phyloP scores from a whole-genome alignment of 1,140 invertebrate genomes.

The Aplysia californica region DNA sequence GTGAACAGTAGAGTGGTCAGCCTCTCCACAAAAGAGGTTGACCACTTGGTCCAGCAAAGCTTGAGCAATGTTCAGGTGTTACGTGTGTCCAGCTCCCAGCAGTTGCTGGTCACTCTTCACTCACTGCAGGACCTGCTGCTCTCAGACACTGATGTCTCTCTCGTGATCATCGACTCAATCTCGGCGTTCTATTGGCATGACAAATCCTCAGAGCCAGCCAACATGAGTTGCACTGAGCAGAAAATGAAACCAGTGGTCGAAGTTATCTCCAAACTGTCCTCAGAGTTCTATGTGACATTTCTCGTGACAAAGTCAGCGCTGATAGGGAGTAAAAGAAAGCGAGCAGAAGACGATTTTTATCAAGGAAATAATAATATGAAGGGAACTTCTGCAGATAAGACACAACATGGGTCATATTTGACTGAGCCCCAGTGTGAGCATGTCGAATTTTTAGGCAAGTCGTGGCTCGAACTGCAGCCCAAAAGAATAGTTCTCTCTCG shows the following conservation, averaged over 20 bases:
- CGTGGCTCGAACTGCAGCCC: background rate
- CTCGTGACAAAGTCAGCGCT: background rate
- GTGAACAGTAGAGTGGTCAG: too few relatives aligned
- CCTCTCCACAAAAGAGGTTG: background rate
- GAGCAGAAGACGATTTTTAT: background rate
- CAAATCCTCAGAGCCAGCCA: background rate
- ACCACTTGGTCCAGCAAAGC: background rate
- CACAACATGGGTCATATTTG: background rate
- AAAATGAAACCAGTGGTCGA: slow-evolving; percentile 5
- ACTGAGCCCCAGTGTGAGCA: background rate
- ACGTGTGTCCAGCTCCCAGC: background rate
- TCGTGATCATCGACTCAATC: slow-evolving; percentile 16
- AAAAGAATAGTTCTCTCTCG: slow-evolving; percentile 8
- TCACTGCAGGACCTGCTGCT: background rate
- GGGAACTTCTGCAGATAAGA: background rate
- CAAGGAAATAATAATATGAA: background rate
- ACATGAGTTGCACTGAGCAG: background rate
- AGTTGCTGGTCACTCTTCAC: background rate
- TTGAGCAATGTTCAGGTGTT: slow-evolving; percentile 1
- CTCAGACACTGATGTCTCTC: background rate
- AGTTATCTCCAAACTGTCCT: background rate
- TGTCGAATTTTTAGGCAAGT: slow-evolving; percentile 9
- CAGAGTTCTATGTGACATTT: background rate
- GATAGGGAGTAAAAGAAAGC: background rate
- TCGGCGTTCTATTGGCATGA: slow-evolving; percentile 20